Conservation (phyloP, 2,797 vertebrate genomes). For the Sebastes cheni region DNA sequence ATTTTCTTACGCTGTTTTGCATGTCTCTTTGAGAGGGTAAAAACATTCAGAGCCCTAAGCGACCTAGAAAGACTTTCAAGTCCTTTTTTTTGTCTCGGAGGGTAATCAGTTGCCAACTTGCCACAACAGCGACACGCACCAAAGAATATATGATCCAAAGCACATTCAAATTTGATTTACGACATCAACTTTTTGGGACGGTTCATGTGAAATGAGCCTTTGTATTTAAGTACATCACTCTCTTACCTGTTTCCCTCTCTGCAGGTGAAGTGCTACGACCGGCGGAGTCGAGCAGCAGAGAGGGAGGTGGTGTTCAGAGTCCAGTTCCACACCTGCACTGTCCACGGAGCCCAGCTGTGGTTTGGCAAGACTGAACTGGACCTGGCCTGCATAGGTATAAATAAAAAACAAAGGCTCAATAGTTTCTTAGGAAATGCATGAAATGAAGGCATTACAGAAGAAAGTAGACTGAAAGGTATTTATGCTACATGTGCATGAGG, state of each 20-base stretch:
- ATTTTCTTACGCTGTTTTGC: slow-evolving; percentile 9
- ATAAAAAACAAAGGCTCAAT: background rate
- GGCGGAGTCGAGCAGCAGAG: slow-evolving; percentile 78
- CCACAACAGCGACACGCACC: background rate
- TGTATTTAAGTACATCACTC: background rate
- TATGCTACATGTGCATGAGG: background rate
- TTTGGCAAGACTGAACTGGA: slow-evolving; percentile 92
- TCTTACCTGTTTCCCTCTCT: slow-evolving; percentile 8
- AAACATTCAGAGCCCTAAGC: slow-evolving; percentile 5
- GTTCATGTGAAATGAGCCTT: background rate
- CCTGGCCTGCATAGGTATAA: slow-evolving; percentile 86
- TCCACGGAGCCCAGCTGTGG: slow-evolving; percentile 89
- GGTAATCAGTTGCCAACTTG: background rate
- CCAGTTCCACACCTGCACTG: slow-evolving; percentile 93
- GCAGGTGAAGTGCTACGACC: slow-evolving; percentile 93
- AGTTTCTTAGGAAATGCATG: background rate
- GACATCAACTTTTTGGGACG: background rate
- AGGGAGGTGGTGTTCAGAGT: slow-evolving; percentile 90
- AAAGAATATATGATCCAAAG: background rate
- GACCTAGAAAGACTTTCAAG: background rate
- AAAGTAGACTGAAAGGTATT: background rate
- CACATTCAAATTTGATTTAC: background rate
- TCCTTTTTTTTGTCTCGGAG: background rate
- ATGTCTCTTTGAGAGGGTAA: slow-evolving; percentile 2
- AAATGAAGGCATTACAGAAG: background rate